phyloP scores from a whole-genome alignment of 2,888 invertebrate species.

The Lithosia quadra region DNA sequence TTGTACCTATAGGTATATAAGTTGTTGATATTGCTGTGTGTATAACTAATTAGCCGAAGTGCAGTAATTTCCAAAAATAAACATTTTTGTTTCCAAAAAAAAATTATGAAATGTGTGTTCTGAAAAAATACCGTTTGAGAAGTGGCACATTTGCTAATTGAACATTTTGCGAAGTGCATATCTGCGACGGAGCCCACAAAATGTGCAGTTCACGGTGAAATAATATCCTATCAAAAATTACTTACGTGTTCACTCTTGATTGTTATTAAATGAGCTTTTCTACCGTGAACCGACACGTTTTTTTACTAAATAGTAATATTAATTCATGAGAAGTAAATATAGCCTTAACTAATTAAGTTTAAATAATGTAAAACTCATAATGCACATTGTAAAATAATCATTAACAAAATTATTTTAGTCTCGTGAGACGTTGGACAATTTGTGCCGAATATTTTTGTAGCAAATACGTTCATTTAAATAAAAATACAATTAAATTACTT shows the following conservation, averaged over 20 bases:
- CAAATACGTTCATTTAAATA: slow-evolving; percentile 2
- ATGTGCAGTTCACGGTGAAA: slow-evolving; percentile 23
- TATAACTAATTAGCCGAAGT: too few relatives aligned
- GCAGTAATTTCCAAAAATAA: too few relatives aligned
- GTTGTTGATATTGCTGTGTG: too few relatives aligned
- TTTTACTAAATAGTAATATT: slow-evolving; percentile 44
- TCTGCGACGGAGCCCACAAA: slow-evolving; percentile 18
- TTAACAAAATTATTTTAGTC: background rate
- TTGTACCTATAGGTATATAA: too few relatives aligned
- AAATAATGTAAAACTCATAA: slow-evolving; percentile 31
- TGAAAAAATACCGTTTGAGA: background rate
- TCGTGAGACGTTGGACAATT: slow-evolving; percentile 10
- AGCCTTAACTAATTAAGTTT: slow-evolving; percentile 24
- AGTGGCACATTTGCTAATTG: background rate
- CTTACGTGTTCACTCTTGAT: background rate
- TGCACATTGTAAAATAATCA: slow-evolving; percentile 39
- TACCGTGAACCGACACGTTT: slow-evolving; percentile 23
- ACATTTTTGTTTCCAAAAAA: too few relatives aligned
- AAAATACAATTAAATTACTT: slow-evolving; percentile 11
- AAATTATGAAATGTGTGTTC: background rate
- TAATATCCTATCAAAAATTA: background rate
- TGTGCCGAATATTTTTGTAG: slow-evolving; percentile 18
- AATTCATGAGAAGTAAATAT: slow-evolving; percentile 56
- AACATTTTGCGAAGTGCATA: background rate
- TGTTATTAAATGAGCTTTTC: slow-evolving; percentile 2